These are phyloP conservation scores for Charaxes varanes DNA, from an alignment of 1,140 invertebrate species.

Conservation along the genomic window DNA sequence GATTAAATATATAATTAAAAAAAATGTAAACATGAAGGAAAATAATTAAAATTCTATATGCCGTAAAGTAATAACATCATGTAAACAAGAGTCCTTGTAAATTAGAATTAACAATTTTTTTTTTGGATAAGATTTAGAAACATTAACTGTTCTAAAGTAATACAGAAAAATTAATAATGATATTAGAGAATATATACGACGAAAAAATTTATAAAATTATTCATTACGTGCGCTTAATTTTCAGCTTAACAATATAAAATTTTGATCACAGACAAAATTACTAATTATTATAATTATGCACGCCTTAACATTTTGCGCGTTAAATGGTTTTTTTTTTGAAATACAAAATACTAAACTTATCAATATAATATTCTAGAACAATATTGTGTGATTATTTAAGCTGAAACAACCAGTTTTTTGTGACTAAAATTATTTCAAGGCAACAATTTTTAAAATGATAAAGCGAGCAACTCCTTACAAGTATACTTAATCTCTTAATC, in stretches of 20 bases:
- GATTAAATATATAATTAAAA: no score
- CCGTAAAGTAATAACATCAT: no score
- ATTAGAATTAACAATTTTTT: no score
- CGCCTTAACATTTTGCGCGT: conserved; percentile 47
- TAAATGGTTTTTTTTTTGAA: conserved; percentile 57
- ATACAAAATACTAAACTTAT: conserved; percentile 69
- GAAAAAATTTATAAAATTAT: neutral
- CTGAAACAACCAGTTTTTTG: conserved; percentile 61
- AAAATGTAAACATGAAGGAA: no score
- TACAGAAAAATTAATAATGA: neutral
- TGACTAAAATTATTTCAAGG: conserved; percentile 55
- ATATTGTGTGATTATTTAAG: conserved; percentile 55
- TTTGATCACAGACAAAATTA: conserved; percentile 72
- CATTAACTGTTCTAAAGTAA: neutral
- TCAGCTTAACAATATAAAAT: conserved; percentile 72
- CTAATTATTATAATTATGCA: conserved; percentile 57
- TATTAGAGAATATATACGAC: conserved; percentile 1
- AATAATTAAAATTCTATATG: no score
- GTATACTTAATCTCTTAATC: conserved; percentile 29
- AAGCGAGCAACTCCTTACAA: conserved; percentile 47
- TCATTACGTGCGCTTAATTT: conserved; percentile 48
- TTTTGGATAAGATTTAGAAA: no score
- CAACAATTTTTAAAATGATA: conserved; percentile 53
- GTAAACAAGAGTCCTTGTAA: no score
- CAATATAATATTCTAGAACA: conserved; percentile 51